Conservation (phyloP, 1,140 invertebrate genomes). For the Aphaenogaster rudis region DNA sequence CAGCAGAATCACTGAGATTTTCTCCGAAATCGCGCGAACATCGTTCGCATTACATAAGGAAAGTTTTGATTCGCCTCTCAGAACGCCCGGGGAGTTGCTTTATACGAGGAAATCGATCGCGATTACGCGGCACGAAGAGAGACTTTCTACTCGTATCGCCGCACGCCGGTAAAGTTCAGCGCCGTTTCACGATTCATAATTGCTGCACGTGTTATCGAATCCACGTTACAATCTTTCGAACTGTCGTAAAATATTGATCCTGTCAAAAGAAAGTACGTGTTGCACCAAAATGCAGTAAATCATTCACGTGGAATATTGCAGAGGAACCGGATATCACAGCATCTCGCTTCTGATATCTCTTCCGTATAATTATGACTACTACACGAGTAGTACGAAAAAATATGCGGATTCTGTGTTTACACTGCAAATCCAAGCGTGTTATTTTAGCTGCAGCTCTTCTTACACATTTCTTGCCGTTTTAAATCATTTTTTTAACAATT, state of each 20-base stretch:
- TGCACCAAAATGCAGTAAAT: slow-evolving; percentile 12
- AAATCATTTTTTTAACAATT: no score
- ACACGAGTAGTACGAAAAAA: not conserved
- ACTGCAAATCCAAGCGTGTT: no score
- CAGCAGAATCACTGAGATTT: not conserved
- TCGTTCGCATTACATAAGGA: slow-evolving; percentile 30
- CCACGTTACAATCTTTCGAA: slow-evolving; percentile 35
- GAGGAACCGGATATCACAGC: not conserved
- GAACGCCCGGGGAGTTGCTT: slow-evolving; percentile 37
- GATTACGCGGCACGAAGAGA: slow-evolving; percentile 72
- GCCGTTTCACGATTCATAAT: slow-evolving; percentile 72
- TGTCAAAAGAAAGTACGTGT: not conserved
- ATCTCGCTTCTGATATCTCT: not conserved
- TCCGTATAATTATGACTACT: not conserved
- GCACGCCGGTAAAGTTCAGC: slow-evolving; percentile 70
- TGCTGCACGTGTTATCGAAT: slow-evolving; percentile 52
- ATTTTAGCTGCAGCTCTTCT: no score
- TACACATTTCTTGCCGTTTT: no score
- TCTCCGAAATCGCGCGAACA: slow-evolving; percentile 23
- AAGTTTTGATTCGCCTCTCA: slow-evolving; percentile 51
- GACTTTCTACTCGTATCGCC: slow-evolving; percentile 74
- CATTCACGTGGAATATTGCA: not conserved
- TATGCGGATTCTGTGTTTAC: not conserved
- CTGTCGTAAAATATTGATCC: slow-evolving; percentile 9
- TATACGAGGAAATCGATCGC: slow-evolving; percentile 74